Conservation (phyloP, 2,113 vertebrate species). For the Tragelaphus scriptus region DNA sequence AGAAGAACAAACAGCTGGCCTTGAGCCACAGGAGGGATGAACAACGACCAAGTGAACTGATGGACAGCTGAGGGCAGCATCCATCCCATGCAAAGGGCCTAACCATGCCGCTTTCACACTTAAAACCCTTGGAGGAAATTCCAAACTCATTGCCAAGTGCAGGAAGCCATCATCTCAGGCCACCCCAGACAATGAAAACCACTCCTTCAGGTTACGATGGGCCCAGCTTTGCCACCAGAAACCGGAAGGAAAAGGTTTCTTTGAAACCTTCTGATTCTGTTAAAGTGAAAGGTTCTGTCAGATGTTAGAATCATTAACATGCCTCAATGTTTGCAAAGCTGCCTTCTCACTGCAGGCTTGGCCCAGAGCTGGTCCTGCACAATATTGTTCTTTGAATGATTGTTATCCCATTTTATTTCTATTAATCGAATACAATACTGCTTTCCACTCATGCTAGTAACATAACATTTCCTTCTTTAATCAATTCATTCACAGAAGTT, state of each 20-base stretch:
- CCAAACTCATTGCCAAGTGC: neutral
- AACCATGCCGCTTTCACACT: rapidly evolving
- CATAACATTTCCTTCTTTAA: neutral
- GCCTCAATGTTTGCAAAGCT: no score
- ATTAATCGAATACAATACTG: neutral
- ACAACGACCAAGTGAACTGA: rapidly evolving
- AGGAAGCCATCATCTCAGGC: neutral
- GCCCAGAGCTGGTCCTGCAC: neutral
- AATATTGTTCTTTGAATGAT: neutral
- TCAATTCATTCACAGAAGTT: neutral
- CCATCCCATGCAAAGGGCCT: rapidly evolving
- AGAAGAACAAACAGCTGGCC: neutral
- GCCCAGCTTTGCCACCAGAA: no score
- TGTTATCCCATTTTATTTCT: neutral
- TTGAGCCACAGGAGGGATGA: rapidly evolving
- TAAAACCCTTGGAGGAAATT: neutral
- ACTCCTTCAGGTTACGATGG: neutral
- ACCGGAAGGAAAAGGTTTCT: neutral
- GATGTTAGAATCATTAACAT: neutral
- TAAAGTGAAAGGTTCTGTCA: neutral
- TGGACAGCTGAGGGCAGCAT: neutral
- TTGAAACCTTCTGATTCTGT: neutral
- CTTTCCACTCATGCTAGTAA: neutral
- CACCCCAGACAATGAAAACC: rapidly evolving
- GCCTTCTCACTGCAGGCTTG: neutral